Percentiles rank a stretch among this genome's conserved stretches.
These are phyloP conservation scores for Mormyrops attenuatus DNA, from an alignment of 2,797 vertebrate genomes.

Conservation along the genomic window DNA sequence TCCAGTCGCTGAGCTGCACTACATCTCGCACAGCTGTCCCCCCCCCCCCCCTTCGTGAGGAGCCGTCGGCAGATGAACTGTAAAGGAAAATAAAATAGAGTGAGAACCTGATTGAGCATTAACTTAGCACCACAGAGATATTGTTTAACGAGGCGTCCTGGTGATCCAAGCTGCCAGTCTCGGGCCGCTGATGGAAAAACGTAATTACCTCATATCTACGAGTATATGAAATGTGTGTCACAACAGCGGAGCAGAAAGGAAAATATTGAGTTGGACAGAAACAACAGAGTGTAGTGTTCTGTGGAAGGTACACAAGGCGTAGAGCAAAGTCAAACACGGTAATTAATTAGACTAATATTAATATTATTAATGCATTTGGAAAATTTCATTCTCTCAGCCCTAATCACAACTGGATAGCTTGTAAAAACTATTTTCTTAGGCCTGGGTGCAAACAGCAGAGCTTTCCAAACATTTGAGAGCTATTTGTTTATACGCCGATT, in stretches of 20 bases:
- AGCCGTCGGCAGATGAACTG: not conserved
- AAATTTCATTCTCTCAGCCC: conserved; percentile 73
- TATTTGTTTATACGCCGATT: conserved; percentile 75
- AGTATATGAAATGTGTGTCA: conserved; percentile 67
- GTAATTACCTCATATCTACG: conserved; percentile 59
- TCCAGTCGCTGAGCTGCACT: not conserved
- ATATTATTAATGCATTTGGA: conserved; percentile 75
- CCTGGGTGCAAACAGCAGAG: conserved; percentile 68
- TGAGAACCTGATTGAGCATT: not conserved
- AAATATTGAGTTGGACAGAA: conserved; percentile 53
- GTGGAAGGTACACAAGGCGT: conserved; percentile 66
- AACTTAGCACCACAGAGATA: not conserved
- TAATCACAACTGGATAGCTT: conserved; percentile 80
- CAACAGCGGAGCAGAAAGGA: conserved; percentile 61
- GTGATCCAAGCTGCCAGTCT: not conserved
- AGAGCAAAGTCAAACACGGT: conserved; percentile 72
- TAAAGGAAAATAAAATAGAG: not conserved
- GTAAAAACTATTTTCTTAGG: conserved; percentile 82
- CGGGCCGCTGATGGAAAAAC: not conserved
- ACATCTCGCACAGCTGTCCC: not conserved
- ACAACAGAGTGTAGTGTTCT: conserved; percentile 64
- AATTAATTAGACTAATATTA: conserved; percentile 83
- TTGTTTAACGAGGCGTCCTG: not conserved
- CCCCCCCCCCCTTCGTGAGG: no score
- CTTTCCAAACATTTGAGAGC: conserved; percentile 77